A percentile compares a stretch with the other conserved stretches of the same genome.
Conservation (phyloP, 2,888 invertebrate species). For the Dryobota labecula region DNA sequence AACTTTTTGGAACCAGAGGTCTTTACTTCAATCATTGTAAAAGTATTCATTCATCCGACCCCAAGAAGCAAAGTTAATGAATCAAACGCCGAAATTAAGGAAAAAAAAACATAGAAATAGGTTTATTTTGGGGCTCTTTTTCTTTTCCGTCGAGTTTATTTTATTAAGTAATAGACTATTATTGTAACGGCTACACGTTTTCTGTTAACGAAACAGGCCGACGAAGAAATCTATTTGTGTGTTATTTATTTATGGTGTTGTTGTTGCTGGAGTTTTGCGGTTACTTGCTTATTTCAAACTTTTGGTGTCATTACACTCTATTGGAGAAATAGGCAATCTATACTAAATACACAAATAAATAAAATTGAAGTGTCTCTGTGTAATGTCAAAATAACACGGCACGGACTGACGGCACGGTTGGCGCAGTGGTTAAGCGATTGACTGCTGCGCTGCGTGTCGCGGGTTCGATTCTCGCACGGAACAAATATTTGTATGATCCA, state of each 20-base stretch:
- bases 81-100: constrained; percentile 9
- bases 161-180: constrained; percentile 18
- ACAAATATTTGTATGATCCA: no score
- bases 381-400: no score
- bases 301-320: background rate
- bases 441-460: no score
- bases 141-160: constrained; percentile 3
- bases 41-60: background rate
- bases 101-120: constrained; percentile 13
- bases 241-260: background rate
- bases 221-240: constrained; percentile 1
- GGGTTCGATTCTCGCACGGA: no score
- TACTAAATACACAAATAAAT: no score
- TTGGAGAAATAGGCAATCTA: no score
- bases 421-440: no score
- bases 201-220: constrained; percentile 1
- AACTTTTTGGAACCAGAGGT: background rate
- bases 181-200: constrained; percentile 3
- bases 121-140: constrained; percentile 25
- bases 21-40: background rate
- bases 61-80: constrained; percentile 13
- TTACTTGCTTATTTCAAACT: background rate
- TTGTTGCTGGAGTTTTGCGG: background rate
- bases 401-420: no score
- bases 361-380: no score